Evolutionary conservation across 2,113 vertebrate species (phyloP).

Genomic region (Phrynosoma blainvillii): DNA sequence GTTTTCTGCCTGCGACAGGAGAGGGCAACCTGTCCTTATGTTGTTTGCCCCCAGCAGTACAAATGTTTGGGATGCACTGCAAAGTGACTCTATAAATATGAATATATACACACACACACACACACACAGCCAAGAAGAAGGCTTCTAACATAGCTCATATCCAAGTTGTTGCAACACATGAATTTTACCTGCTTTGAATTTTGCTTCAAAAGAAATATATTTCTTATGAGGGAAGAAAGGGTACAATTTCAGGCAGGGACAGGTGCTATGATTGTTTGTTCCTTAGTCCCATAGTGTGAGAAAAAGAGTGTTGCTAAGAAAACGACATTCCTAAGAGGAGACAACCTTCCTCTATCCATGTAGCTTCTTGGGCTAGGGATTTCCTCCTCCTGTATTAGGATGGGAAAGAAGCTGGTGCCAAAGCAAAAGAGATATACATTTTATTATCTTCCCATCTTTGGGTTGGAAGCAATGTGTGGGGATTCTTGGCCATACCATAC

Average conservation of each 20-base stretch:
- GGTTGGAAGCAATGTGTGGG: too few species aligned
- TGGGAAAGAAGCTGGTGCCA: too few species aligned
- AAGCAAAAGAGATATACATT: too few species aligned
- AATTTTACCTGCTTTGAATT: not conserved
- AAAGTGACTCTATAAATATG: constrained; percentile 40
- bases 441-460: too few species aligned
- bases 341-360: not conserved
- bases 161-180: not conserved
- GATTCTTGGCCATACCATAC: too few species aligned
- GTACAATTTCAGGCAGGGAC: not conserved
- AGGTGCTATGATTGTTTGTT: not conserved
- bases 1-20: not conserved
- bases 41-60: not conserved
- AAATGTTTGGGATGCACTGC: not conserved
- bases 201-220: not conserved
- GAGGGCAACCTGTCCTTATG: not conserved
- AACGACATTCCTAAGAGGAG: not conserved
- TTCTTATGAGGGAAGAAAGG: not conserved
- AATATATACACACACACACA: constrained; percentile 45
- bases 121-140: too few species aligned
- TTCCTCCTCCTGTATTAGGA: not conserved
- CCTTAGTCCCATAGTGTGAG: not conserved
- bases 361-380: not conserved
- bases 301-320: not conserved
- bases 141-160: not conserved